Percentiles rank a stretch among this genome's conserved stretches.
Evolutionary conservation across 2,797 vertebrate genomes (phyloP).

Genomic region (Momotus momota): DNA sequence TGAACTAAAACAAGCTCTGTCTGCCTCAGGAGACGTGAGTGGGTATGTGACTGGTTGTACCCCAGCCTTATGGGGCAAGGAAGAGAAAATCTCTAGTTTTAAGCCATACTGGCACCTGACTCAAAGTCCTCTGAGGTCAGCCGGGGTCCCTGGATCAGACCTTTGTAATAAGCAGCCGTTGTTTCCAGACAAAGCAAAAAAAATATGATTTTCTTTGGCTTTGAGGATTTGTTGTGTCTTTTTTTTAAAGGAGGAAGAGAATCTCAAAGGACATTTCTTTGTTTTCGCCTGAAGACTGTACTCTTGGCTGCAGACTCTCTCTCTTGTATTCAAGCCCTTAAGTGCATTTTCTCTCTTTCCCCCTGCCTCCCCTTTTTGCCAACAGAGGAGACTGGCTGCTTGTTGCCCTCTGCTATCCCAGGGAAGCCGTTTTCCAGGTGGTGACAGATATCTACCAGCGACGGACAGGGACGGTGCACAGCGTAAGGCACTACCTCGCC

Average conservation of each 20-base stretch:
- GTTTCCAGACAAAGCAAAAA: constrained; percentile 49
- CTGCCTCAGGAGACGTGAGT: not conserved
- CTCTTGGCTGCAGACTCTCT: constrained; percentile 44
- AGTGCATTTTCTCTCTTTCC: constrained; percentile 2
- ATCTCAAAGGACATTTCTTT: constrained; percentile 35
- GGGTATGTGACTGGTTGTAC: not conserved
- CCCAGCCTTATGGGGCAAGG: not conserved
- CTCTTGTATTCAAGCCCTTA: not conserved
- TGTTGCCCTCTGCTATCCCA: constrained; percentile 65
- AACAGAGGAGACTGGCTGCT: constrained; percentile 62
- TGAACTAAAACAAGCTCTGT: not conserved
- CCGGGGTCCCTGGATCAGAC: not conserved
- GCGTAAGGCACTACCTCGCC: not conserved
- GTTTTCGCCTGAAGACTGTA: constrained; percentile 26
- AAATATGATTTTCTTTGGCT: constrained; percentile 57
- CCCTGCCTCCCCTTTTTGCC: not conserved
- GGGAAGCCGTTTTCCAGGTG: constrained; percentile 41
- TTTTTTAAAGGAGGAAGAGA: constrained; percentile 30
- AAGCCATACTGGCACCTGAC: constrained; percentile 33
- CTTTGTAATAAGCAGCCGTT: not conserved
- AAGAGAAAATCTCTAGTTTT: constrained; percentile 21
- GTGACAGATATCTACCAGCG: constrained; percentile 55
- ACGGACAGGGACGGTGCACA: constrained; percentile 52
- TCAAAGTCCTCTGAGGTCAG: constrained; percentile 29
- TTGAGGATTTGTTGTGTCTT: constrained; percentile 7